phyloP scores from a whole-genome alignment of 2,888 invertebrate genomes.

The Drosophila borealis region DNA sequence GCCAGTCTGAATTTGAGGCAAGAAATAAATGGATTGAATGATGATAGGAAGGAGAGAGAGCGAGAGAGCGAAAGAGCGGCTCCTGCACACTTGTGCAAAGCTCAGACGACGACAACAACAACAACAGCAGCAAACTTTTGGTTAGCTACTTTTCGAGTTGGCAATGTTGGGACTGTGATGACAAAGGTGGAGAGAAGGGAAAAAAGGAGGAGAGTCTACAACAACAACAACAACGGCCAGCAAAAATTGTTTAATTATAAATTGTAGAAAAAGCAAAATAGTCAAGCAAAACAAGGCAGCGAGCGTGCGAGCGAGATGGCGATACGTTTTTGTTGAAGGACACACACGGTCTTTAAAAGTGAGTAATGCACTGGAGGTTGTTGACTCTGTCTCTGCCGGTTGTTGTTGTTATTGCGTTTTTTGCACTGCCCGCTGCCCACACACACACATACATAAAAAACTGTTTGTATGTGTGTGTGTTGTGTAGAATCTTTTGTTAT shows the following conservation, averaged over 20 bases:
- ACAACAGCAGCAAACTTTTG: conserved; percentile 40
- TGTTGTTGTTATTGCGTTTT: conserved; percentile 41
- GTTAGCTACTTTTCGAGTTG: conserved; percentile 35
- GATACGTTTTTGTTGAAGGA: conserved; percentile 83
- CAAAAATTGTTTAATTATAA: conserved; percentile 78
- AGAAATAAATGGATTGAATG: conserved; percentile 53
- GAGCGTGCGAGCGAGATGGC: conserved; percentile 57
- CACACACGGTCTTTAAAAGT: conserved; percentile 83
- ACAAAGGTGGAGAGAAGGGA: neutral
- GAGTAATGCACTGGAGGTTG: conserved; percentile 83
- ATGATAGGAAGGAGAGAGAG: conserved; percentile 26
- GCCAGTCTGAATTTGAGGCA: conserved; percentile 48
- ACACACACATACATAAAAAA: conserved; percentile 6
- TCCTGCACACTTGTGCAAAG: conserved; percentile 64
- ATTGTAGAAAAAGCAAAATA: conserved; percentile 67
- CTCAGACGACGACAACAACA: conserved; percentile 25
- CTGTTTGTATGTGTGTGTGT: conserved; percentile 18
- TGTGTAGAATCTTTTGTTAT: conserved; percentile 74
- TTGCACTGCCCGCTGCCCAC: conserved; percentile 68
- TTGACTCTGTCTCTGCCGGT: conserved; percentile 69
- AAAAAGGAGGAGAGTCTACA: conserved; percentile 3
- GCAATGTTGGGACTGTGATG: conserved; percentile 17
- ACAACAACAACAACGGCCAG: conserved; percentile 20
- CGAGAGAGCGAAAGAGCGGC: conserved; percentile 1
- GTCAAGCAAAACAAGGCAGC: conserved; percentile 34